Evolutionary conservation across 2,113 vertebrate species (phyloP), one percentile per base, ranked within the genome.

Genomic region (Corythornis vintsioides): DNA sequence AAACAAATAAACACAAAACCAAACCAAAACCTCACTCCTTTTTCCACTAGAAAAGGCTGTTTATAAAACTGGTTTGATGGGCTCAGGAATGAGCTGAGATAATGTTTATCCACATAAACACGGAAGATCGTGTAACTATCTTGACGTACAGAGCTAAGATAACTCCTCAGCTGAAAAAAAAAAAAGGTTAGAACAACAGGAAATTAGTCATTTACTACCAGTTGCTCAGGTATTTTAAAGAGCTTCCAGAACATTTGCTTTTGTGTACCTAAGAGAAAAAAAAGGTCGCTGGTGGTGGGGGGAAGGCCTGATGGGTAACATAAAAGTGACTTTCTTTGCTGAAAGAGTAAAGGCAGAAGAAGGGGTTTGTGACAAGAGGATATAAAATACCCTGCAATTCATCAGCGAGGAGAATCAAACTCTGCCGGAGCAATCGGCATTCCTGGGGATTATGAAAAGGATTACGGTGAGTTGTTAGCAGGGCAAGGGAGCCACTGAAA

Each of bases 301-400:
- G 88, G 69, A 91, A 66, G 64, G 57, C 86, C 63, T 78, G 78
- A 65, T 86, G 80, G 20, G 50, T 70, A 93, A 97, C 97, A 97
- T 97, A 88, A 97, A 97, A 97, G 94, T 95, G 92, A 83, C 94
- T 92, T 94, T 95, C 94, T 74, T 83, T 70, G 95, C 88, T 97
- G 97, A 97, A 92, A 96, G 88, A 94, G 96, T 89, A 96, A 97
- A 97, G 96, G 96, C 85, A 78, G 89, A 79, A 81, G 95, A 95
- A 96, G 89, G 63, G 84, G 89, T 82, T 40, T 89, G 96, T 97
- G 97, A 97, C 95, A 97, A 94, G 97, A 94, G 93, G 96, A 96
- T 96, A 94, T 96, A 89, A 97, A 97, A 94, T 96, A 94, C 94
- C 95, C 97, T 96, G 93, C 96, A 96, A 97, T 96, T 97, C 97